Evolutionary conservation across 2,113 vertebrate species (phyloP), one percentile per base, ranked within the genome.

Genomic region (Illadopsis cleaveri): DNA sequence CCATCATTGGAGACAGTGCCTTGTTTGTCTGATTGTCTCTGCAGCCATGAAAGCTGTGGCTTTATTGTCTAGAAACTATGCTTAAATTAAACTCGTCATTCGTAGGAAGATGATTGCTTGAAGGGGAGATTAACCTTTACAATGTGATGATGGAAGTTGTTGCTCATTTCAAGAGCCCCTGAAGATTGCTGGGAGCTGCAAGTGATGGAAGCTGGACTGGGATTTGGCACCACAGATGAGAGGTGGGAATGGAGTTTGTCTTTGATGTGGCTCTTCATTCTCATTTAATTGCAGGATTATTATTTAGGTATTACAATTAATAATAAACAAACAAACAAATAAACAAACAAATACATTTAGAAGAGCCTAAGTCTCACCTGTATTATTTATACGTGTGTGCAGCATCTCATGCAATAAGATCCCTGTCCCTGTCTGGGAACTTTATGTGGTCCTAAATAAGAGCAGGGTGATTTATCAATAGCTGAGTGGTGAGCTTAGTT

Each of bases 51-150:
- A 82, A 73, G 82, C 48, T 91, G 57, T 38, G 86, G 77, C 56
- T 92, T 78, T 94, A 94, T 76, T 90, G 80, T 91, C 69, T 70
- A 73, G 72, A 69, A 94, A 58, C 65, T 92, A 69, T 14, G 47
- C 56, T 95, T 82, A 93, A 96, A 96, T 94, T 91, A 94, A 92
- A 96, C 62, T 90, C 1, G 7, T 93, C 57, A n/a, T 93, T 93
- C 91, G 94, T 80, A 83, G 7, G 42, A 84, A 79, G 73, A 78
- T 90, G 86, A 90, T 73, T 89, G 86, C 89, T 95, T 62, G 86
- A 86, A 89, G 82, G 85, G 68, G 64, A 96, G 82, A 96, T 93
- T 95, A 97, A 96, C 69, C 54, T 96, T 95, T 76, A 86, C 1
- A 7, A 50, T 60, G 38, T 69, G 62, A 84, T 62, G 89, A 86